Conservation (phyloP, 1,140 invertebrate species). For the Marisa cornuarietis region DNA sequence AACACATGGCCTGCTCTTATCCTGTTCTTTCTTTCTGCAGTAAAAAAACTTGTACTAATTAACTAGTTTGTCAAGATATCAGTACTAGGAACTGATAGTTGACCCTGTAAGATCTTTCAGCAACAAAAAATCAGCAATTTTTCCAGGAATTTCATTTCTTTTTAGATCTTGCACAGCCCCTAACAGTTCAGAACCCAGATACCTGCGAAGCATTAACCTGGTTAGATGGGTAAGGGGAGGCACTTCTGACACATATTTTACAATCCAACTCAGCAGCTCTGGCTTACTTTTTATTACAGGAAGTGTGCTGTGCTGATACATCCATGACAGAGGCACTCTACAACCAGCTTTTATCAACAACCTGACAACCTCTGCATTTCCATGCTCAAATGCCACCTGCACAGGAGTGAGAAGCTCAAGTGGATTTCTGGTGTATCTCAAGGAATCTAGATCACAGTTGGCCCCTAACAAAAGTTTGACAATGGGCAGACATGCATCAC, state of each 20-base stretch:
- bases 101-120: neutral
- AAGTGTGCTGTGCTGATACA: constrained; percentile 11
- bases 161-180: neutral
- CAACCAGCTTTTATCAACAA: constrained; percentile 31
- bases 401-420: constrained; percentile 27
- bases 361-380: constrained; percentile 22
- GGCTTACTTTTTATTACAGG: neutral
- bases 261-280: constrained; percentile 17
- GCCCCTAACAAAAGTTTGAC: constrained; percentile 24
- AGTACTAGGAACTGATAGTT: too few species aligned
- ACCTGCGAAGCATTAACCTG: constrained; percentile 10
- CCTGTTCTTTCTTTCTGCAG: too few species aligned
- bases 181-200: constrained; percentile 7
- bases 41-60: too few species aligned
- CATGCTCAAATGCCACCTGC: constrained; percentile 30
- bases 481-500: constrained; percentile 16
- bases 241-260: constrained; percentile 17
- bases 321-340: constrained; percentile 23
- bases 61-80: too few species aligned
- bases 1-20: too few species aligned
- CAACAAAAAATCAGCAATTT: constrained; percentile 1
- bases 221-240: constrained; percentile 7
- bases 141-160: neutral
- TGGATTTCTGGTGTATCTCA: constrained; percentile 14
- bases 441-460: constrained; percentile 29